Base-by-base conservation (phyloP, 2,888 invertebrate species). In the Hymenopus coronatus region DNA sequence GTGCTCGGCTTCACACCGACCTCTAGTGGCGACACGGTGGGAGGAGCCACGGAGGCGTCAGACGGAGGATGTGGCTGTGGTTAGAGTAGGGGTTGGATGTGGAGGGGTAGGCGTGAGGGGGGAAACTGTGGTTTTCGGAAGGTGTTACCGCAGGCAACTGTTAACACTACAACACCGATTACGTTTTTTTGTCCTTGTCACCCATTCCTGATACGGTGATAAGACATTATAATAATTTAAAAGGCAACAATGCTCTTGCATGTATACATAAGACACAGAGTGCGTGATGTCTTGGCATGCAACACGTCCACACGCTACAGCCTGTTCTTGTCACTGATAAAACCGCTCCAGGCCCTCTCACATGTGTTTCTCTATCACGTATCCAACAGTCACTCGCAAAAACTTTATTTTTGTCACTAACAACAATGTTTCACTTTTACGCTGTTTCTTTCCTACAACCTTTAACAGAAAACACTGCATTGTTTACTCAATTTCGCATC, bases 61-160 rank as follows among this genome's bases (percentile, higher is more conserved):
- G 92, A 93, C 92, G 94, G 94, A 94, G 94, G 94, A 94, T 94
- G 94, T 94, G 94, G 93, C 93, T 94, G 93, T 12, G 87, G 88
- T 87, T 82, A 70, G 93, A 93, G 93, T 94, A 91, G 89, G 90
- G 90, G 91, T 91, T 91, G 91, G 91, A 91, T 94, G 94, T 94
- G 93, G 93, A 93, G 93, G 94, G 94, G 94, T 93, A 93, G 93
- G 93, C 94, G 94, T 93, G 94, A 93, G 94, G 54, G 54, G 54
- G 54, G 54, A 70, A 40, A 25, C 54, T 70, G 54, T 70, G 54
- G 54, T 70, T 70, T 70, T 70, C 54, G 54, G 54, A 70, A 70
- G 54, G 54, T 70, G 54, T 70, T 70, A 70, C 54, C 54, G 54
- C 54, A 70, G 54, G 54, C 54, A 70, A 70, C 54, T 70, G 54